A percentile compares a stretch with the other conserved stretches of the same genome.
phyloP scores from a whole-genome alignment of 2,797 vertebrate species.

The Paratrypauchen microcephalus region DNA sequence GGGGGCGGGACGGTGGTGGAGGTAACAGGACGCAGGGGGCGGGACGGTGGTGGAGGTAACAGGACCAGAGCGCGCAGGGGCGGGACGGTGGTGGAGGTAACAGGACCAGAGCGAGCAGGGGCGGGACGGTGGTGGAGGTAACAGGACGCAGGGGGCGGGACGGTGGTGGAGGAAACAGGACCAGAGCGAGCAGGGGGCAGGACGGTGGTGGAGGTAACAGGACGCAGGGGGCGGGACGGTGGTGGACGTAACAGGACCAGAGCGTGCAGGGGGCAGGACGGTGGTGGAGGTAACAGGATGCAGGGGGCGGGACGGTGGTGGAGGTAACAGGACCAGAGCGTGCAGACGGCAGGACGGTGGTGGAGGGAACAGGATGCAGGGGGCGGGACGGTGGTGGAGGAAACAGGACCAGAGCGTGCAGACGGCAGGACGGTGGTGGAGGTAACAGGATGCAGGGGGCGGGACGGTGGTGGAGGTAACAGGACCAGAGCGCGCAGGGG shows the following conservation, averaged over 20 bases:
- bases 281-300: background rate
- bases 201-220: background rate
- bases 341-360: background rate
- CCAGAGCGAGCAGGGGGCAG: background rate
- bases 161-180: too few relatives aligned
- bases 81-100: background rate
- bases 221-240: too few relatives aligned
- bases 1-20: background rate
- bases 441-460: too few relatives aligned
- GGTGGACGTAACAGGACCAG: too few relatives aligned
- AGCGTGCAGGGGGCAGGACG: background rate
- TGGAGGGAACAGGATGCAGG: conserved; percentile 1
- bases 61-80: background rate
- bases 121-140: background rate
- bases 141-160: too few relatives aligned
- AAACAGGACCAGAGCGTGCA: background rate
- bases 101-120: background rate
- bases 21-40: too few relatives aligned
- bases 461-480: too few relatives aligned
- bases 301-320: too few relatives aligned
- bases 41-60: too few relatives aligned
- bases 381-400: too few relatives aligned
- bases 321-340: too few relatives aligned
- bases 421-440: background rate
- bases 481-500: background rate